A percentile compares a stretch with the other conserved stretches of the same genome.
These are phyloP conservation scores for Gila orcuttii DNA, from an alignment of 2,113 vertebrate species.

Conservation along the genomic window DNA sequence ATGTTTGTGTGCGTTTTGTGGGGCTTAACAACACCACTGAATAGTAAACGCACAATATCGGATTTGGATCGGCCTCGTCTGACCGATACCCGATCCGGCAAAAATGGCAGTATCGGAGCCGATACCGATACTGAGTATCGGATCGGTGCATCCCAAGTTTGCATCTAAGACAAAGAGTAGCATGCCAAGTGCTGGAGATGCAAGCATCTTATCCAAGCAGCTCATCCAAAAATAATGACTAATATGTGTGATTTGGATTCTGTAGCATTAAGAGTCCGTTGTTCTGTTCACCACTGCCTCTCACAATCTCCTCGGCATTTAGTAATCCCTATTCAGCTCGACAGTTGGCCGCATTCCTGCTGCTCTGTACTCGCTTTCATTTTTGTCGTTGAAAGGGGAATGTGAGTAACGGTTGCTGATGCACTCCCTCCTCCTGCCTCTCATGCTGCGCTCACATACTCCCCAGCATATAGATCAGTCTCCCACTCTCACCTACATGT, in stretches of 20 bases:
- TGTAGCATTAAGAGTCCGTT: neutral
- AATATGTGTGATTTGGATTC: neutral
- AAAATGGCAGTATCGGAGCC: too few species aligned
- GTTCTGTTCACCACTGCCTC: constrained; percentile 8
- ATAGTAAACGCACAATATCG: too few species aligned
- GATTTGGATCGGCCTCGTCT: too few species aligned
- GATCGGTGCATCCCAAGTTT: too few species aligned
- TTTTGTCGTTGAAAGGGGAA: constrained; percentile 26
- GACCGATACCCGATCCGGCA: too few species aligned
- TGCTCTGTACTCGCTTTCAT: neutral
- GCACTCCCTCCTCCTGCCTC: neutral
- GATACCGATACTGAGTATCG: too few species aligned
- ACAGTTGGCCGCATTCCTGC: constrained; percentile 11
- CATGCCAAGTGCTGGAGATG: neutral
- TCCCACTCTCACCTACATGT: constrained; percentile 29
- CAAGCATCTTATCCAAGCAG: neutral
- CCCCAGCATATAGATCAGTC: constrained; percentile 21
- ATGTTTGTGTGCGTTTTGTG: too few species aligned
- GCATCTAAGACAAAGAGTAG: neutral
- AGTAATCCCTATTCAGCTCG: constrained; percentile 22
- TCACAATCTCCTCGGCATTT: neutral
- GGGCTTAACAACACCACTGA: too few species aligned
- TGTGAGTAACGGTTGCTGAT: constrained; percentile 22
- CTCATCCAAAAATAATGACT: neutral
- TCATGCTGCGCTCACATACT: neutral